Percentiles rank a stretch among this genome's conserved stretches.
Evolutionary conservation across 2,888 invertebrate genomes (phyloP).

Genomic region (Nomada goodeniana): DNA sequence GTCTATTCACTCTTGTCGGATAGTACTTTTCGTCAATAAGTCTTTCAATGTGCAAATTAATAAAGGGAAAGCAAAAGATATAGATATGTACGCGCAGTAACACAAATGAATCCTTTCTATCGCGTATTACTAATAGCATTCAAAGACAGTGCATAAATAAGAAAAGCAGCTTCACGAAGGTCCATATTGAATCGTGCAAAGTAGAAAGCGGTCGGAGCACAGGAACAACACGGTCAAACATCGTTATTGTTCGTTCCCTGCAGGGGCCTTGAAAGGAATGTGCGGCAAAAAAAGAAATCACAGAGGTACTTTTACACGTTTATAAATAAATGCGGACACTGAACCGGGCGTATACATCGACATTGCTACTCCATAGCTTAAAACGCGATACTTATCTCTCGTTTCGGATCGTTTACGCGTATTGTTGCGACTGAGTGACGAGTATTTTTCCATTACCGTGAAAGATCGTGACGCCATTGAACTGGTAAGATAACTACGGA

Average conservation of each 20-base stretch:
- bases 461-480: not conserved
- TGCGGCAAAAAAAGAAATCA: constrained; percentile 76
- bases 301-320: constrained; percentile 67
- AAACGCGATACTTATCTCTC: constrained; percentile 33
- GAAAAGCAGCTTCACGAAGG: constrained; percentile 29
- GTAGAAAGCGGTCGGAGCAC: constrained; percentile 73
- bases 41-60: too few species aligned
- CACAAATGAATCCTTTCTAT: not conserved
- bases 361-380: constrained; percentile 10
- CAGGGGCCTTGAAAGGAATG: constrained; percentile 80
- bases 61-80: too few species aligned
- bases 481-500: not conserved
- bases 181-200: constrained; percentile 73
- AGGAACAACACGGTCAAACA: constrained; percentile 44
- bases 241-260: constrained; percentile 62
- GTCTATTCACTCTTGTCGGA: not conserved
- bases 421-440: not conserved
- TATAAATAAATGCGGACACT: constrained; percentile 71
- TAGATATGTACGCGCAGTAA: too few species aligned
- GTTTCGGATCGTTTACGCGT: constrained; percentile 28
- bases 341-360: constrained; percentile 38
- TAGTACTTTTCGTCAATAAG: too few species aligned
- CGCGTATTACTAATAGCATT: not conserved
- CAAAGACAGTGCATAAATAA: constrained; percentile 14
- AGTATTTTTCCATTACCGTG: constrained; percentile 1